Conservation (phyloP, 2,888 invertebrate genomes). For the Hesperia comma region DNA sequence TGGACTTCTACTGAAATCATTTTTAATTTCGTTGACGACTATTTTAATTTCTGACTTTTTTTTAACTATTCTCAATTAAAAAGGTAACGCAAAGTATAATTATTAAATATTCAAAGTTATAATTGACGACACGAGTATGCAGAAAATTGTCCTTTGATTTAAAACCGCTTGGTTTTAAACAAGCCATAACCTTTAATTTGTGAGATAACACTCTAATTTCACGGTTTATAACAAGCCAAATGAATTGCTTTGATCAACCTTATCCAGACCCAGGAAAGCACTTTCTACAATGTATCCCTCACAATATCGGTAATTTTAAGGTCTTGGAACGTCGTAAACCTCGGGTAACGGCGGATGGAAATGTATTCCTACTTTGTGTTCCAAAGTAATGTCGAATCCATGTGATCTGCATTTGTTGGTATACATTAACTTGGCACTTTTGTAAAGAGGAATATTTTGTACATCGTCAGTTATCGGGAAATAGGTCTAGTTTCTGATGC, state of each 20-base stretch:
- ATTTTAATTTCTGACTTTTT: too few species aligned
- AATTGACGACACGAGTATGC: too few species aligned
- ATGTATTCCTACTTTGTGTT: constrained; percentile 22
- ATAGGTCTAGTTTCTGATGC: too few species aligned
- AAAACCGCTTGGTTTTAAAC: constrained; percentile 1
- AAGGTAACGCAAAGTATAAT: too few species aligned
- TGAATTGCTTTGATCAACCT: constrained; percentile 15
- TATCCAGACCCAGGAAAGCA: constrained; percentile 7
- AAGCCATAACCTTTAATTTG: background rate
- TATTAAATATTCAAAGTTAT: too few species aligned
- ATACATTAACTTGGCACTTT: background rate
- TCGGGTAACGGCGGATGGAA: constrained; percentile 17
- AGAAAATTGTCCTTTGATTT: background rate
- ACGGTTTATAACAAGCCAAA: constrained; percentile 2
- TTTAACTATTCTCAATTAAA: too few species aligned
- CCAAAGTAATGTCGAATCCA: constrained; percentile 15
- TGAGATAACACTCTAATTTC: background rate
- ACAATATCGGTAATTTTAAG: constrained; percentile 30
- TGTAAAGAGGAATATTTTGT: background rate
- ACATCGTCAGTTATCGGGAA: too few species aligned
- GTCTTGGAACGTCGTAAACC: constrained; percentile 24
- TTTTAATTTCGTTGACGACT: too few species aligned
- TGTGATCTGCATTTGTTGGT: constrained; percentile 10
- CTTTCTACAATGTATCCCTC: constrained; percentile 25
- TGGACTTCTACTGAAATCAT: too few species aligned